phyloP scores from a whole-genome alignment of 2,113 vertebrate species.

The Illadopsis cleaveri region DNA sequence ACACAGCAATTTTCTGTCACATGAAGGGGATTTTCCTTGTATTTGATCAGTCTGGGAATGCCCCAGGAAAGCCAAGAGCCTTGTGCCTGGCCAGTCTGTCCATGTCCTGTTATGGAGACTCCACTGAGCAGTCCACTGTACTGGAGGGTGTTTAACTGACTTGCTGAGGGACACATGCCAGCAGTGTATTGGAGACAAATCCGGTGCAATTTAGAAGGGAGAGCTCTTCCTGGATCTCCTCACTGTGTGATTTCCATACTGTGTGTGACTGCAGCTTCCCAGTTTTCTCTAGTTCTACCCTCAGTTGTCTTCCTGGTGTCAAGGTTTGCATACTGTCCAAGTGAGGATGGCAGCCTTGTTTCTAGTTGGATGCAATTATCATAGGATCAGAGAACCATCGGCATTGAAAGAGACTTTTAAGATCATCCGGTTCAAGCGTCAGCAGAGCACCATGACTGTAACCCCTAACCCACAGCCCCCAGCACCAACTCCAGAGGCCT shows the following conservation, averaged over 20 bases:
- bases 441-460: not conserved
- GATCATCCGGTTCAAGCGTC: not conserved
- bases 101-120: rapidly evolving
- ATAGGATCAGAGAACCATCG: not conserved
- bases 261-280: not conserved
- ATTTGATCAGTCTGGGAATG: not conserved
- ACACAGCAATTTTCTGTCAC: not conserved
- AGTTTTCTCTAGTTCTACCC: not conserved
- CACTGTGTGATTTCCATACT: not conserved
- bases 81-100: not conserved
- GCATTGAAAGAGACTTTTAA: not conserved
- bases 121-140: not conserved
- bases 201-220: not conserved
- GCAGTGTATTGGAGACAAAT: not conserved
- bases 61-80: not conserved
- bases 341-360: not conserved
- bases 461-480: not conserved
- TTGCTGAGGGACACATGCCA: not conserved
- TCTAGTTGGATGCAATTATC: not conserved
- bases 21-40: not conserved
- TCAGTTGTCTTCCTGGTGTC: not conserved
- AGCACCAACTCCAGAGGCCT: not conserved
- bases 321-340: not conserved
- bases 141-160: not conserved
- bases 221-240: not conserved